Evolutionary conservation across 2,113 vertebrate genomes (phyloP).

Genomic region (Cinclus mexicanus): DNA sequence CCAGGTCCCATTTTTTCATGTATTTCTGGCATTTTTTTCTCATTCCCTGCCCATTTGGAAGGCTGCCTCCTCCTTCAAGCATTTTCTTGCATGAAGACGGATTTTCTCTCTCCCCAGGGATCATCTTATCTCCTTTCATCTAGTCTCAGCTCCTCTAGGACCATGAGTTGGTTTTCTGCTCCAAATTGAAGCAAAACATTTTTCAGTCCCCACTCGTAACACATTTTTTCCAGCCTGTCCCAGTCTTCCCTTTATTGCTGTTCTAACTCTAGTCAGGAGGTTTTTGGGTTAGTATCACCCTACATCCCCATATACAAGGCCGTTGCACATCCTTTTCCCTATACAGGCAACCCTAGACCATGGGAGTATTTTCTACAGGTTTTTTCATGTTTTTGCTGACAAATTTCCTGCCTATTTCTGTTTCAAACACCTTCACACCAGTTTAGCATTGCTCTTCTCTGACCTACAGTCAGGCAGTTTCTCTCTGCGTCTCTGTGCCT

Average conservation of each 20-base stretch:
- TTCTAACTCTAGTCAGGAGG: background rate
- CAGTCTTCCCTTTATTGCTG: background rate
- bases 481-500: background rate
- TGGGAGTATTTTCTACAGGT: background rate
- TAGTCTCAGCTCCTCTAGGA: background rate
- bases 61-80: background rate
- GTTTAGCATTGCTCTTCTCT: background rate
- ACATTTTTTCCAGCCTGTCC: background rate
- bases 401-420: background rate
- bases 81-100: background rate
- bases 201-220: background rate
- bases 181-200: background rate
- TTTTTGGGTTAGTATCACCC: background rate
- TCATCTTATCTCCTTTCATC: background rate
- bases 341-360: background rate
- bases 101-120: background rate
- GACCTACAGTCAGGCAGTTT: background rate
- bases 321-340: background rate
- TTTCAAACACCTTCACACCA: background rate
- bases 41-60: background rate
- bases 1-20: background rate
- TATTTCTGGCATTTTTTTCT: background rate
- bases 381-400: background rate
- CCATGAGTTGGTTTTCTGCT: background rate
- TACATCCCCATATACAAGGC: accelerated